Base-by-base conservation (phyloP, 1,140 invertebrate genomes). In the Penaeus vannamei region DNA sequence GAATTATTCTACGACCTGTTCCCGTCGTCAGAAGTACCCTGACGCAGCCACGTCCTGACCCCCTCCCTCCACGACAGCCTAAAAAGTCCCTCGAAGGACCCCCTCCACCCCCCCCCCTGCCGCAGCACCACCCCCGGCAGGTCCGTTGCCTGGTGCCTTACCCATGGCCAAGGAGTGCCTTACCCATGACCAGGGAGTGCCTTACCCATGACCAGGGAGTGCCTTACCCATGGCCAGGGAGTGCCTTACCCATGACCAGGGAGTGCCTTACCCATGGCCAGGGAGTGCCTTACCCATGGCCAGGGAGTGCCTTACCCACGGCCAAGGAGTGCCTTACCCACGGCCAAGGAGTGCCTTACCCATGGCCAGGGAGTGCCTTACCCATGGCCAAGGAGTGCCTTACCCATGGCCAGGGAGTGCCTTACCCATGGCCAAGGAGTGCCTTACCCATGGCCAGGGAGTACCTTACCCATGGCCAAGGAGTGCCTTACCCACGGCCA, bases 401-500 rank as follows among this genome's bases (percentile, higher is more conserved):
- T n/a, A n/a, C n/a, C n/a, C n/a, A n/a, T n/a, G n/a, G n/a, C n/a
- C n/a, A n/a, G n/a, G n/a, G n/a, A n/a, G n/a, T n/a, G n/a, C n/a
- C n/a, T n/a, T n/a, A n/a, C n/a, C n/a, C 91, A 97, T 96, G 85
- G 96, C 96, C 92, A 97, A 93, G 93, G 96, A 97, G 93, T 97
- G 97, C n/a, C n/a, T n/a, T n/a, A n/a, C n/a, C n/a, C n/a, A n/a
- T n/a, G n/a, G n/a, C n/a, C n/a, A n/a, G n/a, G n/a, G n/a, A n/a
- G n/a, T n/a, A n/a, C n/a, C n/a, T n/a, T n/a, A n/a, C n/a, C n/a
- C 91, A 97, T 96, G 85, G 96, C 96, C 92, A 97, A 93, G 93
- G 96, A 97, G 93, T 97, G 97, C n/a, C n/a, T n/a, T n/a, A n/a
- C n/a, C n/a, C 91, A 97, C 96, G 85, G 96, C 96, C 92, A 97